These are phyloP conservation scores for Scyliorhinus canicula DNA, from an alignment of 2,797 vertebrate genomes.

Conservation along the genomic window DNA sequence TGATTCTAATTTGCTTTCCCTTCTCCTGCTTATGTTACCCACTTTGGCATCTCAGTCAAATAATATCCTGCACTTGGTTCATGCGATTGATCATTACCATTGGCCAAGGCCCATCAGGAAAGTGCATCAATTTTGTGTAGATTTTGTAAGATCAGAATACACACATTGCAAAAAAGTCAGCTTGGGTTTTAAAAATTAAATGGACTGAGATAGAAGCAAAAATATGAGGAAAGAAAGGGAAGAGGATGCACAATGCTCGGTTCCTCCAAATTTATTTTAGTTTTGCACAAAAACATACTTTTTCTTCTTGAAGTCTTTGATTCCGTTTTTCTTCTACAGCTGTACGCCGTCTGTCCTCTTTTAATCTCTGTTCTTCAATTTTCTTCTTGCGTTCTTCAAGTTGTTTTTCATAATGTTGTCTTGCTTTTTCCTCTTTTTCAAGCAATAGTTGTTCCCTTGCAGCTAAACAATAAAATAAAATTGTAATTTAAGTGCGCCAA, in stretches of 20 bases:
- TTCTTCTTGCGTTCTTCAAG: slow-evolving; percentile 76
- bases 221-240: not conserved
- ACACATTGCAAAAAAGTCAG: not conserved
- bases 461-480: slow-evolving; percentile 55
- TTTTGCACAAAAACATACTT: slow-evolving; percentile 55
- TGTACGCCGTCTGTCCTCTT: slow-evolving; percentile 75
- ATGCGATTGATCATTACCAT: not conserved
- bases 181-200: not conserved
- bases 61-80: not conserved
- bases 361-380: slow-evolving; percentile 80
- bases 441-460: slow-evolving; percentile 75
- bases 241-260: not conserved
- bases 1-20: not conserved
- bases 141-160: not conserved
- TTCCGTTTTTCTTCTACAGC: slow-evolving; percentile 89
- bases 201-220: not conserved
- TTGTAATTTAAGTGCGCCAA: not conserved
- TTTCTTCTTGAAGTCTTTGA: slow-evolving; percentile 81
- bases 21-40: not conserved
- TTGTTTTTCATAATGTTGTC: slow-evolving; percentile 81
- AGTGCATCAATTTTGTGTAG: not conserved
- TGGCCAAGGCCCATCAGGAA: not conserved
- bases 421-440: slow-evolving; percentile 76
- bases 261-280: not conserved
- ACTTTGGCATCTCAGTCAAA: not conserved